Percentiles rank a stretch among this genome's conserved stretches.
These are phyloP conservation scores for Drosophila diplacantha DNA, from an alignment of 2,888 invertebrate species.

Conservation along the genomic window DNA sequence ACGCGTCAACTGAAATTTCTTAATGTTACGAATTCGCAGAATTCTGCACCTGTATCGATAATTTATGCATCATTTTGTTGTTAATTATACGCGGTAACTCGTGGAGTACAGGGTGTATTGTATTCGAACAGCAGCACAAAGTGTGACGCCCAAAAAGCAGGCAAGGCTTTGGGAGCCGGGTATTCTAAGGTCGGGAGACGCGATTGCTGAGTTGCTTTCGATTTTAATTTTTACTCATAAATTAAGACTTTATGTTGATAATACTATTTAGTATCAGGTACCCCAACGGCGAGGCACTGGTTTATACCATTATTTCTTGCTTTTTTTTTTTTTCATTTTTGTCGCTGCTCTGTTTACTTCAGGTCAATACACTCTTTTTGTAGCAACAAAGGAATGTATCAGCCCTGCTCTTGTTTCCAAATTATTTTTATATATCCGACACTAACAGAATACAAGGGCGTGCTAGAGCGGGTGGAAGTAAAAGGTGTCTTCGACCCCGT, in stretches of 20 bases:
- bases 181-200: neutral
- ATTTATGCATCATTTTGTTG: conserved; percentile 60
- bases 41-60: conserved; percentile 37
- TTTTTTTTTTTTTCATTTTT: conserved; percentile 17
- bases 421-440: conserved; percentile 8
- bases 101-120: neutral
- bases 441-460: conserved; percentile 4
- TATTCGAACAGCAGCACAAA: no score
- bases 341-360: conserved; percentile 28
- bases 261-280: neutral
- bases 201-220: neutral
- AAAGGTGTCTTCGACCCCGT: neutral
- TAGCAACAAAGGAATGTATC: conserved; percentile 27
- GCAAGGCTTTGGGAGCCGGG: neutral
- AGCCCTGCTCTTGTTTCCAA: conserved; percentile 13
- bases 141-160: neutral
- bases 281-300: neutral
- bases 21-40: conserved; percentile 45
- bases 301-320: neutral
- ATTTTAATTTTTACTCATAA: neutral
- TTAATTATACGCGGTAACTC: conserved; percentile 34
- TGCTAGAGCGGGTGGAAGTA: neutral
- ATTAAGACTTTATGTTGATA: neutral
- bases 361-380: conserved; percentile 53
- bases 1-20: conserved; percentile 48